Conservation (phyloP, 2,888 invertebrate genomes). For the Pycnomerus fuliginosus region DNA sequence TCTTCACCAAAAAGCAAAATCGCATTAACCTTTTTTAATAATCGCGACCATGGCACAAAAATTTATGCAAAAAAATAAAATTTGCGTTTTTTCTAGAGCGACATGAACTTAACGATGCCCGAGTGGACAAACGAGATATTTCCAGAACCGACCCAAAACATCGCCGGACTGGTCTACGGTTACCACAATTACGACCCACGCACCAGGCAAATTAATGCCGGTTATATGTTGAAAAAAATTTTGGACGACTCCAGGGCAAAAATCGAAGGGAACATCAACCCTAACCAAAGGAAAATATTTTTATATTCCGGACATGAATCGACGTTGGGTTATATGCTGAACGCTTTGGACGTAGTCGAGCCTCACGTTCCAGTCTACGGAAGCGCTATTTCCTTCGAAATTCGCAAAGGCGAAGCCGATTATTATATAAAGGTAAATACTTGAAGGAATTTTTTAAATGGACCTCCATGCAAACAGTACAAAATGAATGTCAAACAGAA, state of each 20-base stretch:
- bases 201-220: constrained; percentile 48
- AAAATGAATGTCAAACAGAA: no score
- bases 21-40: no score
- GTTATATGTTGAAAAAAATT: constrained; percentile 41
- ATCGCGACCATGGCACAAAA: no score
- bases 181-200: constrained; percentile 43
- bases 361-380: constrained; percentile 37
- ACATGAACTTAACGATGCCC: constrained; percentile 45
- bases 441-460: background rate
- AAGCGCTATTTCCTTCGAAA: constrained; percentile 38
- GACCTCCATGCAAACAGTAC: no score
- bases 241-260: constrained; percentile 32
- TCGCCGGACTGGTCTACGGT: constrained; percentile 44
- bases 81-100: constrained; percentile 32
- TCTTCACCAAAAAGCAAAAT: no score
- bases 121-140: constrained; percentile 48
- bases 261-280: constrained; percentile 25
- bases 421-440: constrained; percentile 32
- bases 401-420: constrained; percentile 26
- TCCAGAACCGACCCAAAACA: constrained; percentile 42
- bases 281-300: constrained; percentile 33
- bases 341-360: constrained; percentile 29
- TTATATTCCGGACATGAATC: constrained; percentile 43
- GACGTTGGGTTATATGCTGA: constrained; percentile 38
- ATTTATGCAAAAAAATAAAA: no score